Evolutionary conservation across 2,888 invertebrate species (phyloP), one percentile per base, ranked within the genome.

Genomic region (Thumatha senex): DNA sequence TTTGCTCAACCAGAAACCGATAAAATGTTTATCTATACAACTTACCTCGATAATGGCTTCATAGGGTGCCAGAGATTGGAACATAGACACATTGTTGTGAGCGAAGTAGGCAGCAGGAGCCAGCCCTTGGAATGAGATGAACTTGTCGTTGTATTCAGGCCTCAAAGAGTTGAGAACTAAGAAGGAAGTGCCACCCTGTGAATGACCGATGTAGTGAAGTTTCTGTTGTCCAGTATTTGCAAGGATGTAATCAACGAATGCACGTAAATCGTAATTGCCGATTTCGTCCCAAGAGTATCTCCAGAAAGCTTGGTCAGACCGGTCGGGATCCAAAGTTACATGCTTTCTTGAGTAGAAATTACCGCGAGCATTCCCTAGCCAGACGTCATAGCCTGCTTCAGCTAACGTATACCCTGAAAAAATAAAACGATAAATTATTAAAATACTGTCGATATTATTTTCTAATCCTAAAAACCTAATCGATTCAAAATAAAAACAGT

Each of bases 341-440:
- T 85, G 82, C 0, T 56, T 60, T 7, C 92, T 84, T 4, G 93
- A 93, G 75, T 94, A 95, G 40, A 81, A 91, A 72, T 94, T 96
- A 1, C 97, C 97, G 0, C 97, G 92, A 12, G 93, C 93, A 76
- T 96, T 97, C 0, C 95, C 94, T 71, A 97, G 78, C 97, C 97
- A 97, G 0, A 95, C 94, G 63, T 95, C 95, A 65, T 93, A 95
- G 12, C 94, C 94, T 39, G 88, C 84, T 56, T 95, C 94, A 1
- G 94, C 93, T 7, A 95, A 77, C 7, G 89, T 48, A 61, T 86
- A 87, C 0, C 63, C 85, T 86, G 60, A 0, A 47, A 59, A 54
- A 10, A 46, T 24, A 24, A 44, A 15, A 13, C n/a, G 11, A 18
- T 30, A 7, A 30, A 3, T 35, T 8, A 15, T 15, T 15, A 15